Evolutionary conservation across 2,888 invertebrate species (phyloP).

Genomic region (Tortricodes alternella): DNA sequence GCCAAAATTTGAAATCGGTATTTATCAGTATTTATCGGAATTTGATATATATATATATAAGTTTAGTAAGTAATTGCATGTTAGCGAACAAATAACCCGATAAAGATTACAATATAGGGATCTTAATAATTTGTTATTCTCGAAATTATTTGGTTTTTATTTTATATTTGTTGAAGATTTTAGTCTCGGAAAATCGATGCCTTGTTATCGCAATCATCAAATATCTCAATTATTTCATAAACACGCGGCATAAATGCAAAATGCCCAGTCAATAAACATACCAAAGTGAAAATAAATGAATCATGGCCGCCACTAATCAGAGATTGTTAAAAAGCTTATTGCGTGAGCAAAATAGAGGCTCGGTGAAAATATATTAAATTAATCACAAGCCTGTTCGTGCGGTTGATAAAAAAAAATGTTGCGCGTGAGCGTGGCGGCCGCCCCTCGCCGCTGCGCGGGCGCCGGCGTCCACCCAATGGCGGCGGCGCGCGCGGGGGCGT

Average conservation of each 20-base stretch:
- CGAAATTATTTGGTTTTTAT: no score
- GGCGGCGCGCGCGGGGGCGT: conserved; percentile 46
- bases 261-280: conserved; percentile 36
- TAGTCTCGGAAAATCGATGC: no score
- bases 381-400: conserved; percentile 66
- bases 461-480: conserved; percentile 49
- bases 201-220: conserved; percentile 10
- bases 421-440: conserved; percentile 49
- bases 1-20: no score
- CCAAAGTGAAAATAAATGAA: conserved; percentile 40
- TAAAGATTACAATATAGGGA: no score
- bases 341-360: conserved; percentile 61
- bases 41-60: no score
- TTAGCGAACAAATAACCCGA: no score
- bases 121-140: no score
- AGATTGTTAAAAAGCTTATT: conserved; percentile 57
- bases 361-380: conserved; percentile 75
- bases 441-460: conserved; percentile 39
- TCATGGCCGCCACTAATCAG: conserved; percentile 45
- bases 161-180: neutral
- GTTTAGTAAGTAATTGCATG: no score
- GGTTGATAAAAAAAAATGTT: conserved; percentile 50
- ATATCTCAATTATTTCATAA: conserved; percentile 7
- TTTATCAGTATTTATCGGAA: no score
- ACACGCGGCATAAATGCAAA: conserved; percentile 33